Conservation (phyloP, 2,797 vertebrate genomes). For the Phataginus tetradactyla region DNA sequence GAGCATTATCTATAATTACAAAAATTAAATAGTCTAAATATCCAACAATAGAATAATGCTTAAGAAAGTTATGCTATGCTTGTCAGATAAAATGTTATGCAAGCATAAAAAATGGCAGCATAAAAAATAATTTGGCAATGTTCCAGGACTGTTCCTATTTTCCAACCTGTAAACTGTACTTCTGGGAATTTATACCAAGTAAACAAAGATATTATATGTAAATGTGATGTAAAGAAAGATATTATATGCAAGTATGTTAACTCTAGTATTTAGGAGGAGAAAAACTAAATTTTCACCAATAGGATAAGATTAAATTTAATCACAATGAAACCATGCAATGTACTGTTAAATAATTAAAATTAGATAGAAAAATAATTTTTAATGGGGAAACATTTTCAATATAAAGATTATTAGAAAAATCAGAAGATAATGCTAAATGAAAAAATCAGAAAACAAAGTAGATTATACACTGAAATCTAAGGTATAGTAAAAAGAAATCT, state of each 20-base stretch:
- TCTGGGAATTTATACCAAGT: not conserved
- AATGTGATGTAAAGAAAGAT: not conserved
- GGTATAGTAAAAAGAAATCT: not conserved
- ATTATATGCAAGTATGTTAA: not conserved
- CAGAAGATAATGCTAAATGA: not conserved
- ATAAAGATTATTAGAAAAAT: not conserved
- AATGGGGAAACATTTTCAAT: not conserved
- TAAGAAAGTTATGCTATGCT: not conserved
- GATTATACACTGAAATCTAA: not conserved
- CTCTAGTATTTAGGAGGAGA: not conserved
- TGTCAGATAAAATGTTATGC: not conserved
- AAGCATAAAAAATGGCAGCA: not conserved
- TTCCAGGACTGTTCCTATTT: not conserved
- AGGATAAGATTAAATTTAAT: not conserved
- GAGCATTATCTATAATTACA: not conserved
- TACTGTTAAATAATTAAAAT: not conserved
- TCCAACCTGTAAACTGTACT: not conserved
- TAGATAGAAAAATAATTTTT: not conserved
- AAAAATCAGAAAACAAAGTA: not conserved
- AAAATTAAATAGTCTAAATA: not conserved
- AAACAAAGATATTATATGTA: not conserved
- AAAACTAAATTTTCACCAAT: not conserved
- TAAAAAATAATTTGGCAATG: not conserved
- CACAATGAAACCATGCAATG: not conserved
- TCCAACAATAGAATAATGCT: not conserved